phyloP scores from a whole-genome alignment of 2,888 invertebrate genomes.

The Leptodirus hochenwartii region DNA sequence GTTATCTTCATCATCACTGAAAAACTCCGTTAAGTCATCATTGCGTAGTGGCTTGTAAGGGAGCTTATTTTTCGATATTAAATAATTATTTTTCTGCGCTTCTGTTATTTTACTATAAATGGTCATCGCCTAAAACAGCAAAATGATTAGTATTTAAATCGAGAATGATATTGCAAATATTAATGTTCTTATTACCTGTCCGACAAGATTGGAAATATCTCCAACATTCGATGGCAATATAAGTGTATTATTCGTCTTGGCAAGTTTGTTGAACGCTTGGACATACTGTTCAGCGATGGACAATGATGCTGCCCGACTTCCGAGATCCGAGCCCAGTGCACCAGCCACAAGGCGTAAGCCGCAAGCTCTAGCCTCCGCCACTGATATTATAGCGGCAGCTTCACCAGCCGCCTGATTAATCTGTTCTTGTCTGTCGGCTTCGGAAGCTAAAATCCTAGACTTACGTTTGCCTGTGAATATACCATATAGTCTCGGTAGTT shows the following conservation, averaged over 20 bases:
- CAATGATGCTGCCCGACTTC: conserved; percentile 78
- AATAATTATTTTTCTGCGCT: conserved; percentile 8
- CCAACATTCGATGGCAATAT: conserved; percentile 84
- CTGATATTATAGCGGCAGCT: conserved; percentile 75
- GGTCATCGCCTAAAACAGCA: conserved; percentile 36
- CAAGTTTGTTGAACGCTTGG: conserved; percentile 79
- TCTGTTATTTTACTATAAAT: conserved; percentile 39
- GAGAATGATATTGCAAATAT: conserved; percentile 7
- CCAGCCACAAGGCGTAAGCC: conserved; percentile 63
- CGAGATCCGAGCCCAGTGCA: conserved; percentile 38
- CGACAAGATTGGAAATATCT: conserved; percentile 59
- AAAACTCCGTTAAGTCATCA: conserved; percentile 24
- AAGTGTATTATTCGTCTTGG: conserved; percentile 84
- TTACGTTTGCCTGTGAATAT: no score
- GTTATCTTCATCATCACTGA: conserved; percentile 25
- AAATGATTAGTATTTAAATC: conserved; percentile 8
- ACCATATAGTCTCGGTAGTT: no score
- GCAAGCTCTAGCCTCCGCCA: conserved; percentile 80
- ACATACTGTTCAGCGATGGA: conserved; percentile 94
- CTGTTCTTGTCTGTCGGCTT: conserved; percentile 86
- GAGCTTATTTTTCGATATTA: conserved; percentile 7
- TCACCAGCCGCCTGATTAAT: conserved; percentile 89
- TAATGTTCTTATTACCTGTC: conserved; percentile 42
- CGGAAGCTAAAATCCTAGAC: conserved; percentile 79
- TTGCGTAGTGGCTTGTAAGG: no score